A percentile compares a stretch with the other conserved stretches of the same genome.
phyloP scores from a whole-genome alignment of 1,140 invertebrate species.

The Drosophila elegans region DNA sequence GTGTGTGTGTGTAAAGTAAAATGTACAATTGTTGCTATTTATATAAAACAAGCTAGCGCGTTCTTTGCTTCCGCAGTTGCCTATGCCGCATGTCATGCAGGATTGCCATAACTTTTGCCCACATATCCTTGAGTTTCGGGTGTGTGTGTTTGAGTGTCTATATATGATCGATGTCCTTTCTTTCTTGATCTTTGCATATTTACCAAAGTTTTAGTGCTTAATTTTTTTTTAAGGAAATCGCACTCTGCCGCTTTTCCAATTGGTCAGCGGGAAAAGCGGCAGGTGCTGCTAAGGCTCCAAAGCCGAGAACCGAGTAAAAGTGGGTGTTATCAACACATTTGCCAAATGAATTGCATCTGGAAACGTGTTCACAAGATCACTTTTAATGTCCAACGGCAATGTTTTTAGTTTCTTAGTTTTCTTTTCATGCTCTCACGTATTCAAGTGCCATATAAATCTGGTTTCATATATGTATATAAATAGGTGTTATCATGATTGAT shows the following conservation, averaged over 20 bases:
- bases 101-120: slow-evolving; percentile 75
- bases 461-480: slow-evolving; percentile 67
- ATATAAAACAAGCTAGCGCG: slow-evolving; percentile 77
- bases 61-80: slow-evolving; percentile 47
- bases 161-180: slow-evolving; percentile 15
- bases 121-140: slow-evolving; percentile 27
- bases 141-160: background rate
- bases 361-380: slow-evolving; percentile 65
- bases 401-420: slow-evolving; percentile 25
- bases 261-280: slow-evolving; percentile 67
- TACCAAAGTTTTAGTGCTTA: slow-evolving; percentile 52
- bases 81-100: slow-evolving; percentile 57
- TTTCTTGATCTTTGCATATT: slow-evolving; percentile 48
- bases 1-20: slow-evolving; percentile 61
- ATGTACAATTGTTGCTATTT: slow-evolving; percentile 79
- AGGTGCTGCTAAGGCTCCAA: slow-evolving; percentile 54
- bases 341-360: slow-evolving; percentile 13
- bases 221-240: slow-evolving; percentile 37
- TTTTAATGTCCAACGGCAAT: slow-evolving; percentile 45
- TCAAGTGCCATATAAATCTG: slow-evolving; percentile 62
- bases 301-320: slow-evolving; percentile 31
- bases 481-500: slow-evolving; percentile 77
- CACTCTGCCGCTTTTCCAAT: slow-evolving; percentile 54
- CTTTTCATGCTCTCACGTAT: slow-evolving; percentile 53
- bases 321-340: slow-evolving; percentile 56